phyloP scores from a whole-genome alignment of 2,797 vertebrate species.

The Apodemus agrarius region DNA sequence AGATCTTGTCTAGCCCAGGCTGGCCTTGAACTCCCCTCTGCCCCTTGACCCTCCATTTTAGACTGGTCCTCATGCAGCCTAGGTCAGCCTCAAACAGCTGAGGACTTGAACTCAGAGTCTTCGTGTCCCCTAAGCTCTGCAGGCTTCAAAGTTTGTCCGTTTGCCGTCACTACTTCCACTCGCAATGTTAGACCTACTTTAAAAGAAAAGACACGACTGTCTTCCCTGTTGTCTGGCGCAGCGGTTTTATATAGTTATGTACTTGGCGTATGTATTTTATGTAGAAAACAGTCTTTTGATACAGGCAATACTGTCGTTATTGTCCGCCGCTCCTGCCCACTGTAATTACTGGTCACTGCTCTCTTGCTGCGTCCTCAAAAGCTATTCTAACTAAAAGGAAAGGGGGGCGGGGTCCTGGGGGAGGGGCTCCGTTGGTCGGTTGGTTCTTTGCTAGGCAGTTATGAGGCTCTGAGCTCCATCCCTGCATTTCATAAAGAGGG shows the following conservation, averaged over 20 bases:
- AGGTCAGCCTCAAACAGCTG: neutral
- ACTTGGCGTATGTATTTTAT: slow-evolving; percentile 29
- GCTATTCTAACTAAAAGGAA: neutral
- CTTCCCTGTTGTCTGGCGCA: neutral
- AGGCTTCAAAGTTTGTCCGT: neutral
- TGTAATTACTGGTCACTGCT: neutral
- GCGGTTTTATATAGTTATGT: slow-evolving; percentile 50
- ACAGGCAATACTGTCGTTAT: neutral
- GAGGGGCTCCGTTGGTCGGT: neutral
- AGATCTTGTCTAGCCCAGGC: neutral
- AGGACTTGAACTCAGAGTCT: neutral
- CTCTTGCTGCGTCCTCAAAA: neutral
- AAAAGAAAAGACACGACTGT: neutral
- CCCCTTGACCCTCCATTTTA: neutral
- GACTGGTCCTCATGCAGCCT: neutral
- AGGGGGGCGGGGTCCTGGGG: neutral
- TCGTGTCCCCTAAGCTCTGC: neutral
- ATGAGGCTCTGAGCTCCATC: neutral
- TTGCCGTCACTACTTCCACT: neutral
- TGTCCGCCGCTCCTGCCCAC: neutral
- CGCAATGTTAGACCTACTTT: neutral
- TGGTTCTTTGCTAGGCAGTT: neutral
- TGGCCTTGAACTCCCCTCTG: neutral
- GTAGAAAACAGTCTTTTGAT: slow-evolving; percentile 46
- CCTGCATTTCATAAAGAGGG: neutral